Conservation (phyloP, 2,113 vertebrate species). For the Hyperoodon ampullatus region DNA sequence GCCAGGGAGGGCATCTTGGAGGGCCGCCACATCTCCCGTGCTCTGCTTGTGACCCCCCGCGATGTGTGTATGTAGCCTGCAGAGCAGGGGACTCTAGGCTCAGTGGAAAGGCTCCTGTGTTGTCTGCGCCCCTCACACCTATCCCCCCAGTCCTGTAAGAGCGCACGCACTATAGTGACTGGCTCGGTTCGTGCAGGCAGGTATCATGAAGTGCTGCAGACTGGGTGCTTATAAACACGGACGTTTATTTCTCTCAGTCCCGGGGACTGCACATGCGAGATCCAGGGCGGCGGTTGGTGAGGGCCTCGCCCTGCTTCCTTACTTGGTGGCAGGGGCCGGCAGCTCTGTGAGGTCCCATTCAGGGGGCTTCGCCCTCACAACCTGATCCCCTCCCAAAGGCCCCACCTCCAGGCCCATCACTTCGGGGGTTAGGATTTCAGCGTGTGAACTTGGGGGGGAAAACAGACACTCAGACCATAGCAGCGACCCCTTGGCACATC, state of each 20-base stretch:
- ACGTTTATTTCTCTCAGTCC: too few species aligned
- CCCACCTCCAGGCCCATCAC: not conserved
- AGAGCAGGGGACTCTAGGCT: not conserved
- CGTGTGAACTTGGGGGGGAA: too few species aligned
- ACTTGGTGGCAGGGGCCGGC: not conserved
- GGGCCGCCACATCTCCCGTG: fast-evolving
- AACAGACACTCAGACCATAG: not conserved
- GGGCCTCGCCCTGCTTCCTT: not conserved
- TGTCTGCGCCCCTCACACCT: not conserved
- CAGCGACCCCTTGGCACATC: not conserved
- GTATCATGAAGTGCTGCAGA: not conserved
- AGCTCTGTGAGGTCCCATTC: not conserved
- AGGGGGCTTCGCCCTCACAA: not conserved
- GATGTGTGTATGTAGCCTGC: fast-evolving
- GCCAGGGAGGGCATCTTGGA: not conserved
- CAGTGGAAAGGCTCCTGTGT: not conserved
- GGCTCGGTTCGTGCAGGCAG: not conserved
- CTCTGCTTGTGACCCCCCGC: not conserved
- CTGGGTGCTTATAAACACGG: not conserved
- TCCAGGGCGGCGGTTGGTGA: fast-evolving
- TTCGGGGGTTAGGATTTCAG: not conserved
- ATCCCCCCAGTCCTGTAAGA: not conserved
- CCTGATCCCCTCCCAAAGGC: not conserved
- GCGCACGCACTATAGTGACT: not conserved
- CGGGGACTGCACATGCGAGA: not conserved